A percentile compares a stretch with the other conserved stretches of the same genome.
phyloP scores from a whole-genome alignment of 2,888 invertebrate genomes.

The Phrixothrix hirtus region DNA sequence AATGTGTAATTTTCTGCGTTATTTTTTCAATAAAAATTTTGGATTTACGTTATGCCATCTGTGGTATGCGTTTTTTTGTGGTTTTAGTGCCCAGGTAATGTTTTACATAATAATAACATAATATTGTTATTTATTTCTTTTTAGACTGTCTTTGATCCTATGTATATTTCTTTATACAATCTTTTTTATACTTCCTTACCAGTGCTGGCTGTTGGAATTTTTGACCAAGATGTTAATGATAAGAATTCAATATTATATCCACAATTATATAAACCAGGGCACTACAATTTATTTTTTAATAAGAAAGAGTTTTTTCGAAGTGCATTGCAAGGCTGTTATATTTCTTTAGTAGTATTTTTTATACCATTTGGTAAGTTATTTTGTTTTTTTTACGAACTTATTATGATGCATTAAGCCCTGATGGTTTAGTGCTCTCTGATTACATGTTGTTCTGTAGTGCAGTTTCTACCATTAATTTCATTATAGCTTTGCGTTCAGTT shows the following conservation, averaged over 20 bases:
- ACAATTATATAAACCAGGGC: constrained; percentile 93
- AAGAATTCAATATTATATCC: constrained; percentile 89
- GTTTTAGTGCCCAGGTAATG: constrained; percentile 96
- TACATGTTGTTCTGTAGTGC: constrained; percentile 95
- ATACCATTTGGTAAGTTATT: constrained; percentile 83
- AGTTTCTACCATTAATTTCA: constrained; percentile 95
- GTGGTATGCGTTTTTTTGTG: constrained; percentile 99
- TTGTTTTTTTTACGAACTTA: constrained; percentile 74
- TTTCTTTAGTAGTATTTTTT: constrained; percentile 93
- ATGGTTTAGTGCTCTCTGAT: constrained; percentile 88
- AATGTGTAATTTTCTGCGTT: constrained; percentile 97
- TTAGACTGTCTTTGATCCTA: constrained; percentile 98
- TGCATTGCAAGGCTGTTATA: constrained; percentile 93
- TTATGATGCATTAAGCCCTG: constrained; percentile 82
- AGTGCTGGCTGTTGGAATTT: constrained; percentile 93
- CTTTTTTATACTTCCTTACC: constrained; percentile 98
- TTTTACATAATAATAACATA: neutral
- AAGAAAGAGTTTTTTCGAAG: constrained; percentile 96
- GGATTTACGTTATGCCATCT: constrained; percentile 99
- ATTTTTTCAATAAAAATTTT: constrained; percentile 99
- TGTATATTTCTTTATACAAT: constrained; percentile 99
- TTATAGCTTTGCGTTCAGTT: too few species aligned
- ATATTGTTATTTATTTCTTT: constrained; percentile 43
- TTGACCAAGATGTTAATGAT: constrained; percentile 96
- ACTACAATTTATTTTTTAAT: constrained; percentile 93